phyloP scores from a whole-genome alignment of 2,888 invertebrate species.

The Nephrotoma appendiculata region DNA sequence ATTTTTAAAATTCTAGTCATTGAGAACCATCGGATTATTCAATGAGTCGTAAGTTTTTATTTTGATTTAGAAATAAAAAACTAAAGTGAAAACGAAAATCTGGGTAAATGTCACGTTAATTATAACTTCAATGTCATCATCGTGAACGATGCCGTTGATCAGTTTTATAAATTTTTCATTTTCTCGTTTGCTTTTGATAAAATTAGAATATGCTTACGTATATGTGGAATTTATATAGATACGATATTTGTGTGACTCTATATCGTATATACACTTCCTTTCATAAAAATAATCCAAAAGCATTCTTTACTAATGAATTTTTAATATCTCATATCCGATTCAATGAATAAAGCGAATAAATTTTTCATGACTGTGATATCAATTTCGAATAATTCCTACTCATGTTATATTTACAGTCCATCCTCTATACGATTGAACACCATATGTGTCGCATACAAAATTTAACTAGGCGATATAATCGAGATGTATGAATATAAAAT shows the following conservation, averaged over 20 bases:
- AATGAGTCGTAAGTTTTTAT: background rate
- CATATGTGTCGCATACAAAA: background rate
- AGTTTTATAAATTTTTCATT: background rate
- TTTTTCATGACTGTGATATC: background rate
- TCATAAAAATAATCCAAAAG: background rate
- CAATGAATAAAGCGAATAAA: background rate
- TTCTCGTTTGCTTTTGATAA: background rate
- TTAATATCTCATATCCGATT: background rate
- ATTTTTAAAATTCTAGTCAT: too few relatives aligned
- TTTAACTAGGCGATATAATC: background rate
- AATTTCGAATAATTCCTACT: background rate
- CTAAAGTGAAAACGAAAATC: background rate
- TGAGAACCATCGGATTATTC: too few relatives aligned
- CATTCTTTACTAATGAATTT: background rate
- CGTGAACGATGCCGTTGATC: background rate
- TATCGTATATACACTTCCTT: background rate
- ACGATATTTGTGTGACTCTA: background rate
- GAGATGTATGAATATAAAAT: background rate
- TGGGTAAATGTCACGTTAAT: background rate
- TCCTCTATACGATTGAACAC: background rate
- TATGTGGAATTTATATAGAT: background rate
- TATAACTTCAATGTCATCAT: background rate
- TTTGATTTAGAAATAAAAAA: background rate
- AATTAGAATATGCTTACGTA: background rate
- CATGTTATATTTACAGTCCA: background rate